Base-by-base conservation (phyloP, 2,888 invertebrate genomes). In the Xylota sylvarum region DNA sequence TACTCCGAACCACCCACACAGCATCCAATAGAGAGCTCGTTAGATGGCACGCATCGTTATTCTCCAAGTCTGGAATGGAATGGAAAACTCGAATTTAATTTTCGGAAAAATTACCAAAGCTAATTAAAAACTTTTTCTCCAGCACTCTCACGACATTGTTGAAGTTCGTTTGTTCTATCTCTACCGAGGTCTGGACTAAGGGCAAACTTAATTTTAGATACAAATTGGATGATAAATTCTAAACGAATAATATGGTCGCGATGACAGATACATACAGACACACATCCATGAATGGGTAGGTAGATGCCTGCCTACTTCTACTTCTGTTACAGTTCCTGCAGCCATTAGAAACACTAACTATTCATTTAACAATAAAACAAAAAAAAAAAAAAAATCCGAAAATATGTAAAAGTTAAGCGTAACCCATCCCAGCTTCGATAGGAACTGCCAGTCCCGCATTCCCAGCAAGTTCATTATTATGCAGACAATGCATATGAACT, bases 61-160 rank as follows among this genome's bases (percentile, higher is more conserved):
- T 55, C 40, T 30, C 27, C 6, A 46, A 14, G 55, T 23, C 17
- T 5, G 27, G 43, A 70, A 23, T 23, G 35, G 12, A 23, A 23
- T 23, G 23, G 32, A 70, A 50, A 43, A 43, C 17, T 43, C 27
- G 69, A 70, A 70, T 58, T 70, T 46, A 58, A 58, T 70, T 70
- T 70, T 70, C 32, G 19, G 70, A 70, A 56, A 58, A 70, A 70
- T 58, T 70, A 7, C 27, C 52, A 1, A 69, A 69, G 70, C 56
- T 70, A 70, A 70, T 70, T 70, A 70, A 70, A 70, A 70, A 70
- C 43, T 70, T 70, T 70, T 55, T 30, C 30, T 46, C 4, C 23
- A 43, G 32, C 19, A 52, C 2, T 17, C 23, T 14, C 30, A 10
- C 19, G 19, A 37, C 35, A 37, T 37, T n/a, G 10, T 17, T 17